phyloP scores from a whole-genome alignment of 2,888 invertebrate species.

The Oxytorus armatus region DNA sequence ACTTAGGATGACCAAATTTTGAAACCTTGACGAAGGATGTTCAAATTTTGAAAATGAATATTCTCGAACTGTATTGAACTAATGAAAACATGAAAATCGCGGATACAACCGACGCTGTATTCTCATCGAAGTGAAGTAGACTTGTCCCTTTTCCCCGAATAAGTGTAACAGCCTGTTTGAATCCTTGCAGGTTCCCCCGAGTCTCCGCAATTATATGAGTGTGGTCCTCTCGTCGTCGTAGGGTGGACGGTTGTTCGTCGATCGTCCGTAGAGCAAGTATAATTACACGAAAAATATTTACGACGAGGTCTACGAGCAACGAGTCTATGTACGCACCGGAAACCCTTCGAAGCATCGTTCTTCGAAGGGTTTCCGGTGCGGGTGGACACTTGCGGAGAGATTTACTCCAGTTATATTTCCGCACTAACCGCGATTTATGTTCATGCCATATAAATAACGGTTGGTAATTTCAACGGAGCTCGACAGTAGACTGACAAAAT shows the following conservation, averaged over 20 bases:
- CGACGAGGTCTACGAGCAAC: constrained; percentile 48
- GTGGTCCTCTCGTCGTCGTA: constrained; percentile 11
- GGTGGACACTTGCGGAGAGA: constrained; percentile 17
- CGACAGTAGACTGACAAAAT: not conserved
- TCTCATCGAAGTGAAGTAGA: not conserved
- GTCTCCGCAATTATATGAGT: constrained; percentile 36
- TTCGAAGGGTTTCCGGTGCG: constrained; percentile 53
- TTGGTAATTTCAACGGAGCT: not conserved
- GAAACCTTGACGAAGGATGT: not conserved
- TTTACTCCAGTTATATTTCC: constrained; percentile 50
- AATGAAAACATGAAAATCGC: constrained; percentile 41
- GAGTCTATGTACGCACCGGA: constrained; percentile 1
- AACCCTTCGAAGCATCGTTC: constrained; percentile 11
- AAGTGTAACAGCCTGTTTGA: constrained; percentile 36
- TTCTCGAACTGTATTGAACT: constrained; percentile 17
- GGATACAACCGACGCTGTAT: not conserved
- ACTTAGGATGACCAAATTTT: too few species aligned
- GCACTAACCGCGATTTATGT: constrained; percentile 44
- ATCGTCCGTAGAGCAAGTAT: constrained; percentile 28
- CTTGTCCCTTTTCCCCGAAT: constrained; percentile 44
- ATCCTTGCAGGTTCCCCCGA: constrained; percentile 43
- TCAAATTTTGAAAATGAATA: constrained; percentile 1
- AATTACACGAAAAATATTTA: constrained; percentile 50
- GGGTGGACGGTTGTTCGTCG: constrained; percentile 30
- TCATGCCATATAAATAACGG: not conserved